A percentile compares a stretch with the other conserved stretches of the same genome.
phyloP scores from a whole-genome alignment of 2,113 vertebrate species.

The Mormyrus iriodes region DNA sequence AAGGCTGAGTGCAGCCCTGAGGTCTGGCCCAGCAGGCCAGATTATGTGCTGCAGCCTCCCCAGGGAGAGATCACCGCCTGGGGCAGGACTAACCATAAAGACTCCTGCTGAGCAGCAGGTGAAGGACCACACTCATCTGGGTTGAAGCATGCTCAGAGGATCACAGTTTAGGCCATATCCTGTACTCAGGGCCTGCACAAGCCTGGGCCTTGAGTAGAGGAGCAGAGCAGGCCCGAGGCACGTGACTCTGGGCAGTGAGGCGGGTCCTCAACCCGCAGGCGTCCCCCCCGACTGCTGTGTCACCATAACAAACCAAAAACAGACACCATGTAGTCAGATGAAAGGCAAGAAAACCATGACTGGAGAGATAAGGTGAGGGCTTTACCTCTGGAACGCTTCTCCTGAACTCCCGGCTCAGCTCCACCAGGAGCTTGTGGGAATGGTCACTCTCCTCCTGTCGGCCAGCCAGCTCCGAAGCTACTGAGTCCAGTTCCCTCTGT shows the following conservation, averaged over 20 bases:
- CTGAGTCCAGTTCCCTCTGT: slow-evolving; percentile 84
- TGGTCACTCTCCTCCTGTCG: slow-evolving; percentile 73
- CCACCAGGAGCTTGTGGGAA: slow-evolving; percentile 88
- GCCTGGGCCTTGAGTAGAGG: neutral
- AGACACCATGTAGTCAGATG: neutral
- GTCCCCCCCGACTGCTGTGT: neutral
- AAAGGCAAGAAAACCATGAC: neutral
- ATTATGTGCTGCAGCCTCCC: neutral
- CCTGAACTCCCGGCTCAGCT: slow-evolving; percentile 91
- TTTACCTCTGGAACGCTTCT: slow-evolving; percentile 91
- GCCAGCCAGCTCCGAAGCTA: slow-evolving; percentile 72
- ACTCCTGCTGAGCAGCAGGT: neutral
- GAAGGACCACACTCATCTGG: neutral
- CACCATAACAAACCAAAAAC: neutral
- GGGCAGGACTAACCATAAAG: neutral
- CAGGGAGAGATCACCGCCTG: neutral
- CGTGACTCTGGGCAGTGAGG: neutral
- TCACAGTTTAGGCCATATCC: neutral
- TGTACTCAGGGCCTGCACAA: neutral
- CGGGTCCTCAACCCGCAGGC: neutral
- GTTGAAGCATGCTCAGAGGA: neutral
- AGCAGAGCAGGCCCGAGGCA: neutral
- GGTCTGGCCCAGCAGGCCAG: neutral
- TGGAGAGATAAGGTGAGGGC: slow-evolving; percentile 23
- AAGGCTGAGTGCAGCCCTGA: too few species aligned